Evolutionary conservation across 2,113 vertebrate species (phyloP).

Genomic region (Serilophus lunatus): DNA sequence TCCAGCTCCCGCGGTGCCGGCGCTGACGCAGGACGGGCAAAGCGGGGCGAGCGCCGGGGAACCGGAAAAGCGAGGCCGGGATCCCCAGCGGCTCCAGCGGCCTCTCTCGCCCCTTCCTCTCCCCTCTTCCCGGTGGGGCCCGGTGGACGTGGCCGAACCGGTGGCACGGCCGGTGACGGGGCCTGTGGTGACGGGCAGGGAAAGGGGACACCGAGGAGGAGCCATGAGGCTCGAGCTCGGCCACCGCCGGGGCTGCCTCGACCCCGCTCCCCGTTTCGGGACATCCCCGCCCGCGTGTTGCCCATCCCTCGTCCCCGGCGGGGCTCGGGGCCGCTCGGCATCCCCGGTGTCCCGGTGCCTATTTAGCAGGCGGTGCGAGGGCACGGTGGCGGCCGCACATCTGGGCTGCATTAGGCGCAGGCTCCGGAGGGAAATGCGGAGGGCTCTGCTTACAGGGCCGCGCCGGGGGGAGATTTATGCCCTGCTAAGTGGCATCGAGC

Average conservation of each 20-base stretch:
- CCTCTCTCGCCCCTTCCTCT: neutral
- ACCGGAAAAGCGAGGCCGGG: constrained; percentile 46
- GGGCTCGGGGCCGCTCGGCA: neutral
- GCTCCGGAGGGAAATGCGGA: constrained; percentile 13
- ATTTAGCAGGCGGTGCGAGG: neutral
- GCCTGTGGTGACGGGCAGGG: neutral
- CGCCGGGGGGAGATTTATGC: constrained; percentile 10
- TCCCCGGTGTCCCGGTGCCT: neutral
- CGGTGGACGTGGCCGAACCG: neutral
- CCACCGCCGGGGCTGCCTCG: accelerated
- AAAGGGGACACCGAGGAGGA: neutral
- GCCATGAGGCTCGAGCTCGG: accelerated
- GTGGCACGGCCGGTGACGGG: neutral
- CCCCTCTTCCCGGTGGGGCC: neutral
- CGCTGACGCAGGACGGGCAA: constrained; percentile 5
- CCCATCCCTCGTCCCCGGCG: accelerated
- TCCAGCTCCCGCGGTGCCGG: neutral
- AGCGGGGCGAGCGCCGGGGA: neutral
- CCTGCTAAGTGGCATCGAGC: constrained; percentile 23
- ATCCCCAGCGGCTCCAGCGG: neutral
- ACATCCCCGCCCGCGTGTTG: accelerated
- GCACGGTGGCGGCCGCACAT: constrained; percentile 36
- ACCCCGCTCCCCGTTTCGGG: accelerated
- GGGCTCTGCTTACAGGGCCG: constrained; percentile 39
- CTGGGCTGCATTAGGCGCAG: constrained; percentile 51